These are phyloP conservation scores for Pogonognathellus flavescens DNA, from an alignment of 1,140 invertebrate genomes.

Conservation along the genomic window DNA sequence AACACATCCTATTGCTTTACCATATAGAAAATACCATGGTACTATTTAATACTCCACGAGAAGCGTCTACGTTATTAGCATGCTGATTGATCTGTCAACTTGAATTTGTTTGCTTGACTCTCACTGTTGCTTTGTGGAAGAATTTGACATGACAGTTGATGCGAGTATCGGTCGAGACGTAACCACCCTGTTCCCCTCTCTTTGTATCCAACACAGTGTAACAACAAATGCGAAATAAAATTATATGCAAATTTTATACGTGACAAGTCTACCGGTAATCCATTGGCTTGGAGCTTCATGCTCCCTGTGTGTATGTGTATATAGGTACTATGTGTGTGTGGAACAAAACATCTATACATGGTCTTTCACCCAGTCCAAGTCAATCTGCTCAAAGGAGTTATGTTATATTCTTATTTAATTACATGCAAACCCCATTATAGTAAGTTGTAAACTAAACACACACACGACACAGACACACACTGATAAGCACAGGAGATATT, in stretches of 20 bases:
- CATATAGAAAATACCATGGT: no score
- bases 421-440: constrained; percentile 1
- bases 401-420: not conserved
- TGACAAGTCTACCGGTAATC: constrained; percentile 39
- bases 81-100: constrained; percentile 44
- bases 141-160: constrained; percentile 36
- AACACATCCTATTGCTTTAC: no score
- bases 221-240: constrained; percentile 5
- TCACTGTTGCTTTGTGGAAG: constrained; percentile 34
- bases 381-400: not conserved
- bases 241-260: constrained; percentile 39
- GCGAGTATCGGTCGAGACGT: constrained; percentile 13
- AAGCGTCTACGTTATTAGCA: constrained; percentile 32
- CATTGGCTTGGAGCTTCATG: constrained; percentile 40
- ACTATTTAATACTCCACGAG: not conserved
- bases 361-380: not conserved
- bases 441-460: not conserved
- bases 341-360: not conserved
- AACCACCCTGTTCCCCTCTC: not conserved
- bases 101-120: constrained; percentile 27
- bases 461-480: not conserved
- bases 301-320: no score
- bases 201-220: not conserved
- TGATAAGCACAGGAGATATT: no score
- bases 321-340: no score